A percentile compares a stretch with the other conserved stretches of the same genome.
Conservation (phyloP, 2,113 vertebrate genomes). For the Toxotes chatareus region DNA sequence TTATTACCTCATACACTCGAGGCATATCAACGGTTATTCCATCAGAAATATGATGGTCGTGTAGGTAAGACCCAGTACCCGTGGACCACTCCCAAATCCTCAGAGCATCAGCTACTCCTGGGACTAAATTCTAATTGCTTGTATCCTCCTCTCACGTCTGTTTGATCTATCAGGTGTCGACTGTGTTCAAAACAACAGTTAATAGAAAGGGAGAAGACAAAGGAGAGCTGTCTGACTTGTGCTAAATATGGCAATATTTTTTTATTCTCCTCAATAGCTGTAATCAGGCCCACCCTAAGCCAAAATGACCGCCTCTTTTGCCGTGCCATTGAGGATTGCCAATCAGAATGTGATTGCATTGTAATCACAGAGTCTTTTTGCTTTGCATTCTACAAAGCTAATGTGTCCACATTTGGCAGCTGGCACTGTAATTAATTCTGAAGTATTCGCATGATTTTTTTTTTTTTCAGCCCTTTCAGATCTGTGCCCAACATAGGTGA, state of each 20-base stretch:
- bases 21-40: constrained; percentile 32
- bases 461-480: constrained; percentile 28
- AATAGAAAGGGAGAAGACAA: constrained; percentile 10
- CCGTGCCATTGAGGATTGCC: constrained; percentile 31
- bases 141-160: constrained; percentile 18
- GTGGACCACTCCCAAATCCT: constrained; percentile 28
- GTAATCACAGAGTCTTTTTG: constrained; percentile 61
- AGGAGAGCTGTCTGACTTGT: constrained; percentile 15
- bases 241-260: constrained; percentile 28
- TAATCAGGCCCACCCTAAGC: constrained; percentile 42
- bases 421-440: constrained; percentile 60
- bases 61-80: constrained; percentile 2
- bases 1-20: constrained; percentile 15
- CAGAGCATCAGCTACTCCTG: constrained; percentile 27
- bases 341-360: constrained; percentile 63
- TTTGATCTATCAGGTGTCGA: constrained; percentile 37
- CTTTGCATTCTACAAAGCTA: constrained; percentile 56
- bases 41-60: constrained; percentile 17
- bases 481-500: constrained; percentile 48
- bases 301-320: constrained; percentile 21
- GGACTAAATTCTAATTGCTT: constrained; percentile 29
- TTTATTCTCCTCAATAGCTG: constrained; percentile 18
- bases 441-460: constrained; percentile 14
- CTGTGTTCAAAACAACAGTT: constrained; percentile 17
- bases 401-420: constrained; percentile 64